Evolutionary conservation across 1,140 invertebrate genomes (phyloP).

Genomic region (Cotesia typhae): DNA sequence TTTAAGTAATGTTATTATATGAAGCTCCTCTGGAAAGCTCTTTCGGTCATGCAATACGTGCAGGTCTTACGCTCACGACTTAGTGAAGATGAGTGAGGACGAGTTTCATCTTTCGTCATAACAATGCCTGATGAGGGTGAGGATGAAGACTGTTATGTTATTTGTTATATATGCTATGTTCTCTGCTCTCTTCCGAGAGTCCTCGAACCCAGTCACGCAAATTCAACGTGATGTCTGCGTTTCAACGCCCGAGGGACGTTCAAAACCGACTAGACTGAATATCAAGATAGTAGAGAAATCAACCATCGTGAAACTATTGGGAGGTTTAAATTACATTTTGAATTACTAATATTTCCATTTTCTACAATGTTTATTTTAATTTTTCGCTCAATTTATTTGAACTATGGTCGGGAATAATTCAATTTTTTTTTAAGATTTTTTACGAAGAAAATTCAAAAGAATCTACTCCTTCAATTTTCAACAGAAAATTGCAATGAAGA

Average conservation of each 20-base stretch:
- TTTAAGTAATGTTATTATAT: too few species aligned
- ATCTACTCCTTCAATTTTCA: too few species aligned
- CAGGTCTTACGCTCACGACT: too few species aligned
- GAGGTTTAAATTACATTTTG: not conserved
- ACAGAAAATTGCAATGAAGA: too few species aligned
- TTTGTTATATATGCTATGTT: too few species aligned
- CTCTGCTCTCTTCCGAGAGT: conserved; percentile 12
- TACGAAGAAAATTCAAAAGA: too few species aligned
- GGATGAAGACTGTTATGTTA: not conserved
- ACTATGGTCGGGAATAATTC: too few species aligned
- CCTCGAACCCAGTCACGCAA: conserved; percentile 37
- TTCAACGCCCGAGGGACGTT: conserved; percentile 8
- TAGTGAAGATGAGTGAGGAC: too few species aligned
- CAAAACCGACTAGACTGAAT: conserved; percentile 27
- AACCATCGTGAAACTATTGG: not conserved
- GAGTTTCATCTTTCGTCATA: too few species aligned
- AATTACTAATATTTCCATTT: not conserved
- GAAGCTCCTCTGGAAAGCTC: too few species aligned
- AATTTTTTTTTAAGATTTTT: too few species aligned
- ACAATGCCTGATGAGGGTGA: not conserved
- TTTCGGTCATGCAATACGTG: too few species aligned
- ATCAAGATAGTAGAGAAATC: not conserved
- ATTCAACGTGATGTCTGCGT: conserved; percentile 35
- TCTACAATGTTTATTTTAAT: not conserved
- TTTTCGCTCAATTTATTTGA: not conserved